phyloP scores from a whole-genome alignment of 2,113 vertebrate genomes.

The human (Homo sapiens) region GRCh38 chrY:4480501-4481000 shows the following conservation, averaged over 20 bases:
- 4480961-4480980: background rate
- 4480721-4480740: background rate
- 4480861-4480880: background rate
- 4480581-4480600: background rate
- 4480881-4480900: background rate
- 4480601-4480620: background rate
- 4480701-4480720: background rate
- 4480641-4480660: background rate
- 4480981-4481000: background rate
- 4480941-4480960: background rate
- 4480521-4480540: background rate
- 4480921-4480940: background rate
- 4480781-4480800: background rate
- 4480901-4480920: background rate
- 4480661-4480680: background rate
- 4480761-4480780: background rate
- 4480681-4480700: background rate
- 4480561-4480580: background rate
- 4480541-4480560: background rate
- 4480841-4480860: background rate
- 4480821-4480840: background rate
- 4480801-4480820: background rate
- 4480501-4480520: background rate
- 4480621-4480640: background rate
- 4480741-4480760: background rate